phyloP scores from a whole-genome alignment of 2,888 invertebrate genomes.

The Oligia fasciuncula region DNA sequence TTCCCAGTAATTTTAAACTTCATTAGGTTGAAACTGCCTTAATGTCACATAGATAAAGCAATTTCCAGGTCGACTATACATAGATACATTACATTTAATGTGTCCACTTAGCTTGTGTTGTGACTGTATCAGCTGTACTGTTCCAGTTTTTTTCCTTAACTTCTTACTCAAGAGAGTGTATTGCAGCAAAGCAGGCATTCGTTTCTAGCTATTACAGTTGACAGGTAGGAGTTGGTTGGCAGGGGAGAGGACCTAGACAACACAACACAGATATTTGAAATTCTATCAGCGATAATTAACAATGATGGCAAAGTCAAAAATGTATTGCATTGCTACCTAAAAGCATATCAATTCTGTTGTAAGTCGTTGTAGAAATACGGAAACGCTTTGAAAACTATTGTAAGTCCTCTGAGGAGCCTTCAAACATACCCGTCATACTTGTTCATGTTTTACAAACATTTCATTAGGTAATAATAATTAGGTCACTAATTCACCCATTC shows the following conservation, averaged over 20 bases:
- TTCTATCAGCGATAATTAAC: background rate
- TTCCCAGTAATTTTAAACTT: too few species aligned
- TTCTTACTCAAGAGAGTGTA: too few species aligned
- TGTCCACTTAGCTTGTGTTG: background rate
- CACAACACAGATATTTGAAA: background rate
- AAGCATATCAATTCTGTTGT: background rate
- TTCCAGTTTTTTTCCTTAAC: background rate
- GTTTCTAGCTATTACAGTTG: background rate
- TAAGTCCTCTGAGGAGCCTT: background rate
- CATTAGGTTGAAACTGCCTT: too few species aligned
- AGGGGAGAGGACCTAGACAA: background rate
- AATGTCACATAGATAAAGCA: too few species aligned
- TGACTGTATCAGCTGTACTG: background rate
- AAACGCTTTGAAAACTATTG: background rate
- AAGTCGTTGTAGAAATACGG: background rate
- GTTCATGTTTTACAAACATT: background rate
- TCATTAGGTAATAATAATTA: background rate
- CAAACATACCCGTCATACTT: background rate
- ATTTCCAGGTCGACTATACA: too few species aligned
- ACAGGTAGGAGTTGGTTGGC: too few species aligned
- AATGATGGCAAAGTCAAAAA: background rate
- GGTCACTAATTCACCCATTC: background rate
- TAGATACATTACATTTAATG: background rate
- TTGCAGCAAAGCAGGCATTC: background rate
- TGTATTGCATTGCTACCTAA: background rate